phyloP scores from a whole-genome alignment of 2,888 invertebrate genomes.

The Heliconius charithonia region DNA sequence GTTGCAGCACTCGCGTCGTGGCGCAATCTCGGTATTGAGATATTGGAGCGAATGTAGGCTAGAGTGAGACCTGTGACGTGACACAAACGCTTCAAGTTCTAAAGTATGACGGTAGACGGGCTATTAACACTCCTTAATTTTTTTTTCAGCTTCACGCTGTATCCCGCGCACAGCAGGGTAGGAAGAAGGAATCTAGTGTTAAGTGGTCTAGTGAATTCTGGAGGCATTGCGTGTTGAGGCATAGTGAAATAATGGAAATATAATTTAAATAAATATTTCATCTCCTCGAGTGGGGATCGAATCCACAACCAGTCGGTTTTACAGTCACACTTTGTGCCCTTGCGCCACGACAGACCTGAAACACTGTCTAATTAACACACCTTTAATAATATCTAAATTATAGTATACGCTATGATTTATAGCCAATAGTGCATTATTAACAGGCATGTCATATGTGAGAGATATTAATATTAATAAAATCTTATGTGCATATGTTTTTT shows the following conservation, averaged over 20 bases:
- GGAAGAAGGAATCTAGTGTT: too few species aligned
- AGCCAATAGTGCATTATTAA: neutral
- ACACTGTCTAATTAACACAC: constrained; percentile 1
- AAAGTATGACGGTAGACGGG: neutral
- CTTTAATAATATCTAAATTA: neutral
- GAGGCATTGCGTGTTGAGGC: too few species aligned
- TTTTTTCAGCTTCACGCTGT: too few species aligned
- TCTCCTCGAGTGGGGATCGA: too few species aligned
- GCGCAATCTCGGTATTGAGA: constrained; percentile 40
- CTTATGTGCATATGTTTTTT: too few species aligned
- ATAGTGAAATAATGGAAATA: too few species aligned
- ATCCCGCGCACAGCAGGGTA: too few species aligned
- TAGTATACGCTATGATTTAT: neutral
- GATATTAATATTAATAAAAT: neutral
- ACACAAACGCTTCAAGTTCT: constrained; percentile 2
- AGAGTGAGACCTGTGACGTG: constrained; percentile 29
- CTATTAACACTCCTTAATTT: neutral
- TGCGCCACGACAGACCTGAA: neutral
- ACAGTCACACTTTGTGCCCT: too few species aligned
- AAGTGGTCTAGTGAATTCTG: too few species aligned
- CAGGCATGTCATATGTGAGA: neutral
- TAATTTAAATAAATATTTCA: too few species aligned
- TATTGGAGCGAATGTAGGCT: constrained; percentile 41
- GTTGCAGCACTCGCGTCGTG: constrained; percentile 36
- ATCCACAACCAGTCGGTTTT: too few species aligned